Conservation (phyloP, 2,888 invertebrate species). For the Cybosia mesomella region DNA sequence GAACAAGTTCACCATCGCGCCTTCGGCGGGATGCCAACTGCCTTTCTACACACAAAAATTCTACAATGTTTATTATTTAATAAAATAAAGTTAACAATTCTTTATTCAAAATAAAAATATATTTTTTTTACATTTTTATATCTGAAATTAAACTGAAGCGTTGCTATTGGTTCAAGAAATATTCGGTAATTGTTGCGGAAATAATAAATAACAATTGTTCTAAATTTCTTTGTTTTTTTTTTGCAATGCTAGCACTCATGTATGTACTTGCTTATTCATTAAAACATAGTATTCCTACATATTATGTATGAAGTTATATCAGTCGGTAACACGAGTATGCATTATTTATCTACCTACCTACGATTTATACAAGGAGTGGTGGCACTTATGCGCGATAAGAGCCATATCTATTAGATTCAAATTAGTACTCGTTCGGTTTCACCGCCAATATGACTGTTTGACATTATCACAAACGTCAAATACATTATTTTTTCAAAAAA, state of each 20-base stretch:
- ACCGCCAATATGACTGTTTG: slow-evolving; percentile 41
- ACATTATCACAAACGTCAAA: slow-evolving; percentile 20
- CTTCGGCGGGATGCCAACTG: background rate
- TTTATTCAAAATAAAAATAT: background rate
- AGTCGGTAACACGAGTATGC: slow-evolving; percentile 34
- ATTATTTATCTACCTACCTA: slow-evolving; percentile 46
- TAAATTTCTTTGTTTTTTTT: background rate
- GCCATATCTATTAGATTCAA: slow-evolving; percentile 58
- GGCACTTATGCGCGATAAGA: slow-evolving; percentile 43
- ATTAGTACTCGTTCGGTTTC: slow-evolving; percentile 53
- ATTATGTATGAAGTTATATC: slow-evolving; percentile 24
- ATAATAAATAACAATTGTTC: background rate
- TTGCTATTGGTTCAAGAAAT: background rate
- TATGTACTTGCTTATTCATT: slow-evolving; percentile 21
- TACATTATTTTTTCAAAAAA: slow-evolving; percentile 21
- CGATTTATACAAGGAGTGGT: slow-evolving; percentile 46
- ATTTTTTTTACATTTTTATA: background rate
- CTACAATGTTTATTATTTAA: background rate
- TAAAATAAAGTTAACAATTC: background rate
- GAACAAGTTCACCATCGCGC: background rate
- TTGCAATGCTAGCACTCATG: background rate
- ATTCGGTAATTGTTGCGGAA: slow-evolving; percentile 1
- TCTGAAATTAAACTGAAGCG: background rate
- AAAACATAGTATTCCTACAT: slow-evolving; percentile 20
- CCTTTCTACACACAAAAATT: background rate